Evolutionary conservation across 2,797 vertebrate genomes (phyloP).

Genomic region (Gambusia yucatana): DNA sequence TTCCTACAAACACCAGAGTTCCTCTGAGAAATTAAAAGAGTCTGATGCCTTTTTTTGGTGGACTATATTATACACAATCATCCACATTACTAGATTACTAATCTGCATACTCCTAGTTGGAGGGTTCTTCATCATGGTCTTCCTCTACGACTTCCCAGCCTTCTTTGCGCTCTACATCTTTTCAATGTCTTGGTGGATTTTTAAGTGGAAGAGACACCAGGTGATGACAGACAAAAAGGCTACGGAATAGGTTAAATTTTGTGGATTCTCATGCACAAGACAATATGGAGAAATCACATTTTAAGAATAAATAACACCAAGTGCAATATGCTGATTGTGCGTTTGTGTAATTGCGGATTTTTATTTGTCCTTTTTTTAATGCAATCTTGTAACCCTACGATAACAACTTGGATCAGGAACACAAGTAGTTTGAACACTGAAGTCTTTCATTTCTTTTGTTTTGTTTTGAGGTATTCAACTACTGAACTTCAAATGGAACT

Average conservation of each 20-base stretch:
- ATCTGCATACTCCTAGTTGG: slow-evolving; percentile 83
- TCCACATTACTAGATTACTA: slow-evolving; percentile 80
- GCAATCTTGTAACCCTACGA: neutral
- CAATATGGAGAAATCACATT: slow-evolving; percentile 1
- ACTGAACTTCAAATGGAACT: neutral
- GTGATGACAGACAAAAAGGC: slow-evolving; percentile 63
- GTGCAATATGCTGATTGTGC: slow-evolving; percentile 3
- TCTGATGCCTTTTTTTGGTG: slow-evolving; percentile 58
- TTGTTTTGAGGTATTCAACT: neutral
- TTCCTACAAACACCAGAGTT: slow-evolving; percentile 24
- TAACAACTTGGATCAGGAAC: neutral
- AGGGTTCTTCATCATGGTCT: slow-evolving; percentile 84
- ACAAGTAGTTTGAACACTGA: neutral
- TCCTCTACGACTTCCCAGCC: slow-evolving; percentile 87
- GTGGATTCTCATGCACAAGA: neutral
- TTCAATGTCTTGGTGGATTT: slow-evolving; percentile 88
- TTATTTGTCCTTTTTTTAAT: neutral
- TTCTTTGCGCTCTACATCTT: slow-evolving; percentile 88
- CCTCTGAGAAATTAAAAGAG: slow-evolving; percentile 59
- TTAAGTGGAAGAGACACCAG: slow-evolving; percentile 76
- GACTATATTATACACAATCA: slow-evolving; percentile 74
- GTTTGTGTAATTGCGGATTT: slow-evolving; percentile 24
- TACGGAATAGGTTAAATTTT: slow-evolving; percentile 6
- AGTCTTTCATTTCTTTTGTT: neutral
- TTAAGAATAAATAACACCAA: neutral